phyloP scores from a whole-genome alignment of 2,888 invertebrate species.

The Nemurella pictetii region DNA sequence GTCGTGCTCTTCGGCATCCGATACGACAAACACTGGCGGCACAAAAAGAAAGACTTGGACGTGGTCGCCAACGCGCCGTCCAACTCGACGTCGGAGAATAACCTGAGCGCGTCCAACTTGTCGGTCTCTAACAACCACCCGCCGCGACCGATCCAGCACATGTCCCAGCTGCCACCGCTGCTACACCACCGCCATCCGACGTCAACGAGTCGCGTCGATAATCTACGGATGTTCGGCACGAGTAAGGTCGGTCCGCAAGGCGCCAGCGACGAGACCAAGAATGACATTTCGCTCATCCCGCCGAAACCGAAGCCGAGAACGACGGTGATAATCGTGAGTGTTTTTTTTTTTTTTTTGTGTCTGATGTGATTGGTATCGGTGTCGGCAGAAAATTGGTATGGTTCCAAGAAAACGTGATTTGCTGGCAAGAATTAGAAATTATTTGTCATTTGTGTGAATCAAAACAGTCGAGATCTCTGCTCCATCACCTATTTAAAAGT shows the following conservation, averaged over 20 bases:
- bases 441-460: too few relatives aligned
- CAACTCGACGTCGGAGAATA: neutral
- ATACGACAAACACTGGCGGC: constrained; percentile 66
- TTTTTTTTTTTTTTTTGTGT: too few relatives aligned
- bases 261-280: constrained; percentile 19
- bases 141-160: neutral
- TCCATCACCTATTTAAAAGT: too few relatives aligned
- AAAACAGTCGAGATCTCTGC: too few relatives aligned
- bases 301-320: constrained; percentile 24
- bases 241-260: constrained; percentile 41
- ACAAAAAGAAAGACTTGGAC: constrained; percentile 47
- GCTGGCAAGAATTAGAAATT: too few relatives aligned
- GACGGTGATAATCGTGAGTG: constrained; percentile 21
- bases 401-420: too few relatives aligned
- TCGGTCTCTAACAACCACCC: constrained; percentile 47
- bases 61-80: constrained; percentile 29
- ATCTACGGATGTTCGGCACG: constrained; percentile 40
- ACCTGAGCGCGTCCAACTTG: constrained; percentile 51
- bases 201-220: constrained; percentile 37
- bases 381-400: too few relatives aligned
- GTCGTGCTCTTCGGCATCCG: constrained; percentile 66
- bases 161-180: constrained; percentile 39
- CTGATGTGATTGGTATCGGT: too few relatives aligned
- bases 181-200: constrained; percentile 35
- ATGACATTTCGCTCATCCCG: constrained; percentile 20